Conservation (phyloP, 2,797 vertebrate species). For the Notolepis coatsorum region DNA sequence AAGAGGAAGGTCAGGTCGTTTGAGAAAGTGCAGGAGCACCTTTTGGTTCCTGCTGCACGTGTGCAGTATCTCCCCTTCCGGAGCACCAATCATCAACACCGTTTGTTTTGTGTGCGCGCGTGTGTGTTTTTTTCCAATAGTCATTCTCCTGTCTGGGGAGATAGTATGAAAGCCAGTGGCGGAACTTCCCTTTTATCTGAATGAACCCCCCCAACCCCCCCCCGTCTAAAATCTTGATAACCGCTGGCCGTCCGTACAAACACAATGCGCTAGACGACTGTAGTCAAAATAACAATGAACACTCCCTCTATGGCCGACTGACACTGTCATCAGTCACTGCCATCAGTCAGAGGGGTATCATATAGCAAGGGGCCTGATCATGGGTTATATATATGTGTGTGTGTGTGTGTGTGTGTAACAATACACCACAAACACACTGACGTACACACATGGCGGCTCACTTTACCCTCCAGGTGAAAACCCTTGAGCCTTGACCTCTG, state of each 20-base stretch:
- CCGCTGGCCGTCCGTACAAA: conserved; percentile 7
- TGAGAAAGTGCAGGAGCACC: too few relatives aligned
- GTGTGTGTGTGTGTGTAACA: neutral
- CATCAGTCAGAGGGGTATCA: conserved; percentile 35
- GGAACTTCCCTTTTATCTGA: too few relatives aligned
- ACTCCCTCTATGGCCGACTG: conserved; percentile 23
- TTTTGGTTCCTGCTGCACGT: too few relatives aligned
- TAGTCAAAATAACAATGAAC: conserved; percentile 24
- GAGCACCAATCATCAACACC: too few relatives aligned
- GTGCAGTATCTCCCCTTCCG: too few relatives aligned
- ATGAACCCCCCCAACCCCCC: too few relatives aligned
- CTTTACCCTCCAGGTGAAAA: conserved; percentile 21
- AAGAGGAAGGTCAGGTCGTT: too few relatives aligned
- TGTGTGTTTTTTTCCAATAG: neutral
- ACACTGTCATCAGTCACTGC: conserved; percentile 39
- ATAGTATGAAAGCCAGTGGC: too few relatives aligned
- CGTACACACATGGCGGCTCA: conserved; percentile 11
- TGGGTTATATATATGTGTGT: conserved; percentile 22
- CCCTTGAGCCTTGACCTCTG: too few relatives aligned
- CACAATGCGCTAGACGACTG: conserved; percentile 4
- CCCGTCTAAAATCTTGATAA: neutral
- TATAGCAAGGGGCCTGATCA: conserved; percentile 25
- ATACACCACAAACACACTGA: neutral
- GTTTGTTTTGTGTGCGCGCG: neutral
- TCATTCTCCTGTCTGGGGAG: neutral